Conservation (phyloP, 2,888 invertebrate genomes). For the Gymnoscelis rufifasciata region DNA sequence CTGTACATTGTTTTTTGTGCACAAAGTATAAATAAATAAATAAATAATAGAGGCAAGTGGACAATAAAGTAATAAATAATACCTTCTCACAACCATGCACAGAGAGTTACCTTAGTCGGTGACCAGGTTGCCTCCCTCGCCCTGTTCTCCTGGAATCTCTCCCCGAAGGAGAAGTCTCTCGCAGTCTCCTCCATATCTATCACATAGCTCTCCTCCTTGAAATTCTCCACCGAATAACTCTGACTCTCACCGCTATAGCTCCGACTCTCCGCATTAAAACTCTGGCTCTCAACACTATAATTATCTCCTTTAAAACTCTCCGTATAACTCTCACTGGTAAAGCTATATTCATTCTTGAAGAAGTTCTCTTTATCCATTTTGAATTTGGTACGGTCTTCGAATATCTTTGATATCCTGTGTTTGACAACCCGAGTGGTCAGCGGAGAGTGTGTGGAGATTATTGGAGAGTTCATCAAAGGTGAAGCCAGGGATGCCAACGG, state of each 20-base stretch:
- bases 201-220: conserved; percentile 28
- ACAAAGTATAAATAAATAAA: too few species aligned
- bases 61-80: neutral
- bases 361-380: conserved; percentile 62
- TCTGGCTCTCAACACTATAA: conserved; percentile 4
- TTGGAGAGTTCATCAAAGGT: conserved; percentile 33
- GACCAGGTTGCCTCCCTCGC: conserved; percentile 48
- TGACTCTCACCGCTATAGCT: conserved; percentile 2
- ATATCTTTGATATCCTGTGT: conserved; percentile 54
- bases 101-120: conserved; percentile 48
- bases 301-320: conserved; percentile 3
- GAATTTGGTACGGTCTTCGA: conserved; percentile 57
- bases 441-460: conserved; percentile 33
- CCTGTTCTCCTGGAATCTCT: conserved; percentile 38
- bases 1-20: too few species aligned
- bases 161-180: conserved; percentile 56
- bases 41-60: too few species aligned
- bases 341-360: conserved; percentile 22
- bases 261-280: neutral
- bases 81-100: conserved; percentile 8
- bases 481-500: conserved; percentile 33
- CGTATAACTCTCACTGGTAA: conserved; percentile 24
- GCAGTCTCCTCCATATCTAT: conserved; percentile 66
- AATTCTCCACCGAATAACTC: conserved; percentile 5
- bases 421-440: conserved; percentile 35